Conservation (phyloP, 2,113 vertebrate species). For the Emberiza fucata region DNA sequence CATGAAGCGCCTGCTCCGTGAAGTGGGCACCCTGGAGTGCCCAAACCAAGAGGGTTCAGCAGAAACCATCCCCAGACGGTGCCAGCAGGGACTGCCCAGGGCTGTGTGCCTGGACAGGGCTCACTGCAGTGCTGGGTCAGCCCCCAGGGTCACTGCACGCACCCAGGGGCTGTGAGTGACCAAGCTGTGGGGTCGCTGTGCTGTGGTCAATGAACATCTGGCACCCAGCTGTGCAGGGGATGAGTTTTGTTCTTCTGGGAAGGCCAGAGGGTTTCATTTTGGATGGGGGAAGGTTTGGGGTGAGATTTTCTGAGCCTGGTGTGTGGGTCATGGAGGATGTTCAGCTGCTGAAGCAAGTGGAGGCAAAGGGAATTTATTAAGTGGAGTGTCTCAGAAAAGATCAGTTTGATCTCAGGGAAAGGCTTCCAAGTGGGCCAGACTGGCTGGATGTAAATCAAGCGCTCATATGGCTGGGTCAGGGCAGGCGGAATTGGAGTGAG, state of each 20-base stretch:
- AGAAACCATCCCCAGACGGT: background rate
- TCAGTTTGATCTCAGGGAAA: background rate
- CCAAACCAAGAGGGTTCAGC: background rate
- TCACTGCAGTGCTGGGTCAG: background rate
- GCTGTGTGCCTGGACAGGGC: background rate
- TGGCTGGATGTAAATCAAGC: background rate
- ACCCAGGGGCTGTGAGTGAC: too few relatives aligned
- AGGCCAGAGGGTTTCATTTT: background rate
- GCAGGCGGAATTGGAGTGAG: background rate
- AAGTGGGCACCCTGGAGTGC: fast-evolving
- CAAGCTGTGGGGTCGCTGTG: fast-evolving
- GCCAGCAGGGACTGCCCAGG: fast-evolving
- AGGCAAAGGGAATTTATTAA: background rate
- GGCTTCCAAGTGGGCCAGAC: background rate
- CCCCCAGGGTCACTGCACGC: too few relatives aligned
- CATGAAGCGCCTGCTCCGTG: fast-evolving
- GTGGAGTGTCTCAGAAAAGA: background rate
- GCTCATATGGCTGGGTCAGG: background rate
- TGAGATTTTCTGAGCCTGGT: background rate
- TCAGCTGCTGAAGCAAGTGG: background rate
- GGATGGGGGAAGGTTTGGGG: too few relatives aligned
- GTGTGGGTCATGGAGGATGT: background rate
- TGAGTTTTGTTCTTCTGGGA: background rate
- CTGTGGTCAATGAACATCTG: fast-evolving
- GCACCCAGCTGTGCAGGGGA: background rate